Evolutionary conservation across 2,888 invertebrate genomes (phyloP).

Genomic region (Margaritifera margaritifera): DNA sequence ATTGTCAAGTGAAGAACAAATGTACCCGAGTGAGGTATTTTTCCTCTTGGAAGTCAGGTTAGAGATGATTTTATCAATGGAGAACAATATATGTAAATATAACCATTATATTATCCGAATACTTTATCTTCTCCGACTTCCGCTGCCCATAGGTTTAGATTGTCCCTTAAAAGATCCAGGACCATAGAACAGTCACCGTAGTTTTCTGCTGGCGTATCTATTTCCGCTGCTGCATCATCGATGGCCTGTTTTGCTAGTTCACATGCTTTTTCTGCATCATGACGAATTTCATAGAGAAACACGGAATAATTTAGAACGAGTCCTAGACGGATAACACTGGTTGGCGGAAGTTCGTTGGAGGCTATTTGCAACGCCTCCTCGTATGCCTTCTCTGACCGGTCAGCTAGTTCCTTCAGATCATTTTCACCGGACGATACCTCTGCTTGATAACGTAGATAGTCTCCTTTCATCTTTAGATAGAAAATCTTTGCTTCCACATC

Average conservation of each 20-base stretch:
- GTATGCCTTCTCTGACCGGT: conserved; percentile 98
- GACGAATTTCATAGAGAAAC: conserved; percentile 99
- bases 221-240: conserved; percentile 99
- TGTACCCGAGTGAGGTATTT: no score
- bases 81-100: no score
- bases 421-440: conserved; percentile 99
- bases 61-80: no score
- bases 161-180: conserved; percentile 92
- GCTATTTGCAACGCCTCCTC: conserved; percentile 99
- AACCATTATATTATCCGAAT: no score
- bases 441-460: conserved; percentile 99
- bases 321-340: conserved; percentile 98
- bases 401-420: conserved; percentile 27
- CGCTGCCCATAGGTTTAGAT: conserved; percentile 90
- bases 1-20: no score
- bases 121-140: conserved; percentile 80
- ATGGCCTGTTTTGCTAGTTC: conserved; percentile 99
- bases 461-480: conserved; percentile 99
- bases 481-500: conserved; percentile 91
- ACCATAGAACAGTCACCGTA: conserved; percentile 99
- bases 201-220: conserved; percentile 98
- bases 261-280: conserved; percentile 98
- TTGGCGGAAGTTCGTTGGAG: conserved; percentile 98
- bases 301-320: conserved; percentile 99
- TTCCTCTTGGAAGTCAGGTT: no score